Base-by-base conservation (phyloP, 1,140 invertebrate species). In the Drosophila obscura region DNA sequence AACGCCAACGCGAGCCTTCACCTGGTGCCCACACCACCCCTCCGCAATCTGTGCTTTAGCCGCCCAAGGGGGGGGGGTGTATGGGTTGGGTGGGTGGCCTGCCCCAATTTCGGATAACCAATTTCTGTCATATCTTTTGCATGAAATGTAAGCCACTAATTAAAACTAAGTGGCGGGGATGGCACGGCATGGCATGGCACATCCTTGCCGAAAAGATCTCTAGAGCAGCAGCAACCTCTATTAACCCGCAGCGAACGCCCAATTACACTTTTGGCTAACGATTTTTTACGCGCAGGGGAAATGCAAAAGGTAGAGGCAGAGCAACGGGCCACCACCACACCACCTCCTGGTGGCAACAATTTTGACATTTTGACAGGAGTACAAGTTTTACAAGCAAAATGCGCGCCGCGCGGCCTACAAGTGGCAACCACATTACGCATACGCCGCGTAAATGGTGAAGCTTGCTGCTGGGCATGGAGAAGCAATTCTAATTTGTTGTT, bases 341-440 rank as follows among this genome's bases (percentile, higher is more conserved):
- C 19, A 19, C 19, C 19, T 1, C 19, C 19, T 19, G 19, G 2
- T 62, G 51, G 41, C 68, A 69, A 74, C 49, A 82, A 79, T 78
- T 87, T 85, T 85, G 81, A 85, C 82, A 85, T 85, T 85, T 85
- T 85, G 82, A 78, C 78, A 78, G 67, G 73, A 45, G 52, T 59
- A 65, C 52, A 84, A 84, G 67, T 77, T 87, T 39, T 81, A 81
- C 67, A 74, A 77, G 78, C 60, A 58, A 59, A 31, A 66, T 62
- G 63, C 35, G 35, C 35, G 4, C 4, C 4, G 31, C 31, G 4
- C 8, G 31, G 31, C 31, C 58, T 55, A 67, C 43, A 35, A 62
- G 66, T 28, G 68, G 44, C 52, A 53, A 26, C 46, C 80, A 44
- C 65, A 87, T 72, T 87, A 82, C 82, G 82, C 74, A 85, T 82